Evolutionary conservation across 2,113 vertebrate species (phyloP).

Genomic region (Campylomormyrus numenius): DNA sequence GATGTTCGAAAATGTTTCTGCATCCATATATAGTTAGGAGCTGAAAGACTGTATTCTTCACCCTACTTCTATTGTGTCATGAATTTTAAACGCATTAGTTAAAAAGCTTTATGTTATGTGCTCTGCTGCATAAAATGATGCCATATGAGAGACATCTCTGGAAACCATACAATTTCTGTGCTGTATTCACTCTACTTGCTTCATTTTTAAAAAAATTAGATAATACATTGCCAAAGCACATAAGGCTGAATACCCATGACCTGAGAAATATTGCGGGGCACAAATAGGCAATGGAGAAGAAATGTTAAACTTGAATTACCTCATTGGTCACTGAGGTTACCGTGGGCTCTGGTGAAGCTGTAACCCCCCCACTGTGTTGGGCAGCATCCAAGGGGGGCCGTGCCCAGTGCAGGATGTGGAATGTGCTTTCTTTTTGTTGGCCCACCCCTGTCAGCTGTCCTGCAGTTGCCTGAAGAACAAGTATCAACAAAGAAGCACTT

Average conservation of each 20-base stretch:
- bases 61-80: neutral
- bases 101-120: neutral
- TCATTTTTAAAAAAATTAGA: neutral
- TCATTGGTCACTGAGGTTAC: neutral
- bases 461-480: slow-evolving; percentile 13
- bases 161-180: neutral
- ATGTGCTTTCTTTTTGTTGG: neutral
- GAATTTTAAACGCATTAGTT: no score
- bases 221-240: neutral
- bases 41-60: neutral
- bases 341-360: neutral
- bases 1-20: neutral
- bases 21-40: slow-evolving; percentile 12
- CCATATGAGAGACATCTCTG: neutral
- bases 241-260: neutral
- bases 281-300: neutral
- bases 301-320: neutral
- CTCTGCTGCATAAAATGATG: neutral
- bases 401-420: neutral
- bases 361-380: neutral
- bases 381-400: neutral
- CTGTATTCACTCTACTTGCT: neutral
- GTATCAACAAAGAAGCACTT: slow-evolving; percentile 24
- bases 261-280: neutral
- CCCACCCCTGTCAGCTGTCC: slow-evolving; percentile 18